Base-by-base conservation (phyloP, 2,888 invertebrate genomes). In the Campopleginae sp. region DNA sequence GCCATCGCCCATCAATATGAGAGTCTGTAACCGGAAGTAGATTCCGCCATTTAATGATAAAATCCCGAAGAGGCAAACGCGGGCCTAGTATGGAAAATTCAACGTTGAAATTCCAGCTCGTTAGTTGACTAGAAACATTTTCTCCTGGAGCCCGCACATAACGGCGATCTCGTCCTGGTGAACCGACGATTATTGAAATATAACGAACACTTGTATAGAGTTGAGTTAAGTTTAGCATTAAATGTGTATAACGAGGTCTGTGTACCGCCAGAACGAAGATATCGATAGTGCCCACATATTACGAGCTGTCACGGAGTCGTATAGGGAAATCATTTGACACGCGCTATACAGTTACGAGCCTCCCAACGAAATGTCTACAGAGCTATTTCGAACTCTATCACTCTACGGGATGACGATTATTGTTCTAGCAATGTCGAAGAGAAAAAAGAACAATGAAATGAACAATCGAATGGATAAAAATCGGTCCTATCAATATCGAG, bases 261-360 rank as follows among this genome's bases (percentile, higher is more conserved):
- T 65, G 44, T 85, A 85, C 85, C 85, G 81, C 82, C 75, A 85
- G 66, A 66, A 71, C 27, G 17, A 54, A 63, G 78, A 76, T 81
- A 78, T 78, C 81, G 84, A 81, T 85, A 85, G 79, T 54, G 65
- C 85, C 82, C 85, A 79, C 85, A 85, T 85, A 61, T 72, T 85
- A 71, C 48, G 19, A 71, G 71, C 72, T 82, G 82, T 78, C 42
- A 1, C 63, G 14, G 48, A 23, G 33, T 19, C 14, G 23, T 54
- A 54, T 17, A 44, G 17, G 27, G 23, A 33, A 71, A 19, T 78
- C 33, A 14, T 68, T 42, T n/a, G 58, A 75, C 48, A 33, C 68
- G 83, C 46, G 72, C 38, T 19, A 74, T 12, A 42, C 27, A n/a
- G 17, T 23, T 12, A 66, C 27, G 8, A 82, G 61, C 33, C 19